A percentile compares a stretch with the other conserved stretches of the same genome.
Conservation (phyloP, 2,888 invertebrate genomes). For the Cheilosia scutellata region DNA sequence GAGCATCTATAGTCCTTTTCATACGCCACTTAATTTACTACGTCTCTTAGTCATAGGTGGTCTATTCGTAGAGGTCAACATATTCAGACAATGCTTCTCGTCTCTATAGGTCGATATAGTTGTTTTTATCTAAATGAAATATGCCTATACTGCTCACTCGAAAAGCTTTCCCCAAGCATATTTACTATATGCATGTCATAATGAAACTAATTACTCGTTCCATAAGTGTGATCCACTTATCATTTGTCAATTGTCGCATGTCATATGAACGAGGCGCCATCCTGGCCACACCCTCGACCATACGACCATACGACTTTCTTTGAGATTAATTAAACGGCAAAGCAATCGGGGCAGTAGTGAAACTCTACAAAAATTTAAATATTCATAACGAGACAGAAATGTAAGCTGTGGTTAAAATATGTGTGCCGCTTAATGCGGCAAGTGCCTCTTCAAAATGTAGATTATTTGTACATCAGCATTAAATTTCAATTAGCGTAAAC, state of each 20-base stretch:
- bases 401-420: conserved; percentile 12
- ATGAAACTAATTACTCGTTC: conserved; percentile 27
- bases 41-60: too few species aligned
- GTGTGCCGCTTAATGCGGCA: background rate
- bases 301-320: background rate
- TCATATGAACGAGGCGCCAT: conserved; percentile 20
- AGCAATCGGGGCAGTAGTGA: background rate
- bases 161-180: too few species aligned
- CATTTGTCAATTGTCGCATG: conserved; percentile 24
- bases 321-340: background rate
- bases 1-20: too few species aligned
- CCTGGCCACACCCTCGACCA: conserved; percentile 2
- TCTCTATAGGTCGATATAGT: too few species aligned
- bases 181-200: background rate
- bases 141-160: too few species aligned
- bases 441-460: conserved; percentile 10
- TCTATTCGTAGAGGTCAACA: too few species aligned
- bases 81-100: too few species aligned
- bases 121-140: too few species aligned
- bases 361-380: conserved; percentile 16
- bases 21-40: too few species aligned
- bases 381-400: conserved; percentile 16
- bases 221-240: conserved; percentile 23
- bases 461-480: conserved; percentile 17
- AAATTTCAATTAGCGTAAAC: conserved; percentile 7